phyloP scores from a whole-genome alignment of 2,113 vertebrate species.

The cattle (Bos taurus) region DNA sequence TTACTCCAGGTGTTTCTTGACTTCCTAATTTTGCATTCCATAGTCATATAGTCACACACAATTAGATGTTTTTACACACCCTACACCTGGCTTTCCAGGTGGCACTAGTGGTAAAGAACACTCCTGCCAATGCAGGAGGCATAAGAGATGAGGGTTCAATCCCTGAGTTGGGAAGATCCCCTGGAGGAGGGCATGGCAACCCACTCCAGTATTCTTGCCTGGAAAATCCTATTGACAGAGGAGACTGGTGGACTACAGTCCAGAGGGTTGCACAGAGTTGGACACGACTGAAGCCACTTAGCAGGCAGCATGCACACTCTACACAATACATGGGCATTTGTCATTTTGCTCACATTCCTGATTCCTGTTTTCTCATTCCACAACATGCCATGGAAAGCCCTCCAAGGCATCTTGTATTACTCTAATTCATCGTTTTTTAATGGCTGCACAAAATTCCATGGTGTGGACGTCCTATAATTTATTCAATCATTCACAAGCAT shows the following conservation, averaged over 20 bases:
- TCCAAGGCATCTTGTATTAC: not conserved
- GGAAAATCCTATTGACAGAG: not conserved
- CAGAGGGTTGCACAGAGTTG: not conserved
- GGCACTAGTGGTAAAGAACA: not conserved
- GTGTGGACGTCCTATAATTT: constrained; percentile 31
- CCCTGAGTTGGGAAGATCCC: not conserved
- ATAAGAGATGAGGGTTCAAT: not conserved
- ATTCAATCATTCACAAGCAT: not conserved
- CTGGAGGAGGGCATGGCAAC: not conserved
- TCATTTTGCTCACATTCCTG: not conserved
- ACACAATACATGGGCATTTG: not conserved
- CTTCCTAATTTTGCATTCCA: not conserved
- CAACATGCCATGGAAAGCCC: not conserved
- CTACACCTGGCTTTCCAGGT: not conserved
- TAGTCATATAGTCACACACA: not conserved
- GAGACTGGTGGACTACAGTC: not conserved
- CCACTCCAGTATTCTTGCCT: not conserved
- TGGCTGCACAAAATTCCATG: not conserved
- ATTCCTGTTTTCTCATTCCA: not conserved
- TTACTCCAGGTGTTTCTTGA: no score
- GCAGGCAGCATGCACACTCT: not conserved
- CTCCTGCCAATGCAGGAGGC: not conserved
- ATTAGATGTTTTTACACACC: not conserved
- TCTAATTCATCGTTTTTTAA: not conserved
- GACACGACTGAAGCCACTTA: not conserved